Percentiles rank a stretch among this genome's conserved stretches.
These are phyloP conservation scores for Tenthredo livida DNA, from an alignment of 2,888 invertebrate species.

Conservation along the genomic window DNA sequence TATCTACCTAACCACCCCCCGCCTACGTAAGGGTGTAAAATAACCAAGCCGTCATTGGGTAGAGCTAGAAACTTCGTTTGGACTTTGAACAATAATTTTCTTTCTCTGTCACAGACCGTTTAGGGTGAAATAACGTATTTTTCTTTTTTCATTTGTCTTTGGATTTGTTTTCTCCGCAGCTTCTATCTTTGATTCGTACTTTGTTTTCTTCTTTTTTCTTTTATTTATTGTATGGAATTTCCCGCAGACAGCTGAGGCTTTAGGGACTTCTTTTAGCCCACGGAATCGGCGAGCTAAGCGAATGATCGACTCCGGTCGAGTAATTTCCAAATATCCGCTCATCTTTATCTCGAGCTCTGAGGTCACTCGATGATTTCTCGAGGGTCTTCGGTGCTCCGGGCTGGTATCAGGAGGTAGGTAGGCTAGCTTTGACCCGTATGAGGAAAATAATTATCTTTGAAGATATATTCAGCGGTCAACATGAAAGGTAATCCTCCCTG, in stretches of 20 bases:
- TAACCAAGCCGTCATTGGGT: neutral
- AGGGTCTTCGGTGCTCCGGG: conserved; percentile 23
- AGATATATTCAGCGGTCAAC: conserved; percentile 38
- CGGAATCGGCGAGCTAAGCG: conserved; percentile 5
- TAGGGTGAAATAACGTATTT: neutral
- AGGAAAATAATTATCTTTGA: conserved; percentile 38
- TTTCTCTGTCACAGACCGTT: no score
- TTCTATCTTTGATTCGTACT: neutral
- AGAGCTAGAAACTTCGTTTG: conserved; percentile 14
- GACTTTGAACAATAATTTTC: neutral
- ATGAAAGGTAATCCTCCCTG: conserved; percentile 20
- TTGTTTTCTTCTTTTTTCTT: neutral
- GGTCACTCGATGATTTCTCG: conserved; percentile 40
- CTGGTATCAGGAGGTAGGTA: neutral
- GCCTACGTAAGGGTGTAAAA: neutral
- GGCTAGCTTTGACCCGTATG: conserved; percentile 13
- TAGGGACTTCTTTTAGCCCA: neutral
- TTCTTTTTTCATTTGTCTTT: neutral
- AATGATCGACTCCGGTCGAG: conserved; percentile 26
- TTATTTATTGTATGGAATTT: neutral
- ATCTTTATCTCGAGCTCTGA: conserved; percentile 20
- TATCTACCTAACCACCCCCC: neutral
- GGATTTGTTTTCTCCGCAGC: neutral
- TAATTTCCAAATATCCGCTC: conserved; percentile 32
- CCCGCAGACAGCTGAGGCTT: neutral